Evolutionary conservation across 2,113 vertebrate species (phyloP), one percentile per base, ranked within the genome.

Genomic region (Hyla sarda): DNA sequence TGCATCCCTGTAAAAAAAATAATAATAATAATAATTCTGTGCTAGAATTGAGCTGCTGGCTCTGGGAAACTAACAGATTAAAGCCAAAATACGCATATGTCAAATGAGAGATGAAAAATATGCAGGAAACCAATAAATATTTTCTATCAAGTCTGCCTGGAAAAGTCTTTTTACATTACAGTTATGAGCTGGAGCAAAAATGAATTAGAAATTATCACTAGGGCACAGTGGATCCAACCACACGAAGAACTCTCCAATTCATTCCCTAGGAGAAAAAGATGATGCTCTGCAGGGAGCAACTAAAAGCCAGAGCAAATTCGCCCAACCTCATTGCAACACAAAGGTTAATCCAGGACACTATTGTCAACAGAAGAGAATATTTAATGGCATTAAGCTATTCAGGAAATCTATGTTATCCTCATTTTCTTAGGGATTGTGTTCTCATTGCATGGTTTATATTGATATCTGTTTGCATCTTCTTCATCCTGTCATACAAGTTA

Each of bases 41-140:
- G 85, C 69, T 81, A 58, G 65, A 21, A 12, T 17, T 80, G 65
- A 72, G 67, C 84, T 81, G 32, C 45, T 60, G 85, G 85, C 77
- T 74, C 52, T 74, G 47, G 62, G 48, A 86, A 72, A 67, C 65
- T 58, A 34, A 81, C 65, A 81, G 77, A 86, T 86, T 86, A 81
- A 82, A 87, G 60, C 50, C 77, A 60, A 86, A 86, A 81, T 86
- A 73, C 50, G 37, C 77, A 86, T 81, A 73, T 86, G 84, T 81
- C 84, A 81, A 60, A 74, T 73, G 67, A 86, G 65, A 73, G 60
- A 81, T 73, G 37, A 67, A 60, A 85, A 79, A 87, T 1, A 87
- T 50, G 62, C 67, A 74, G 32, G 28, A 82, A 74, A 82, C 77
- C 37, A 74, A 87, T 86, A 86, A 86, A 79, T 81, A 65, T 81